Percentiles rank a stretch among this genome's conserved stretches.
Evolutionary conservation across 1,140 invertebrate genomes (phyloP).

Genomic region (Bombus superbus): DNA sequence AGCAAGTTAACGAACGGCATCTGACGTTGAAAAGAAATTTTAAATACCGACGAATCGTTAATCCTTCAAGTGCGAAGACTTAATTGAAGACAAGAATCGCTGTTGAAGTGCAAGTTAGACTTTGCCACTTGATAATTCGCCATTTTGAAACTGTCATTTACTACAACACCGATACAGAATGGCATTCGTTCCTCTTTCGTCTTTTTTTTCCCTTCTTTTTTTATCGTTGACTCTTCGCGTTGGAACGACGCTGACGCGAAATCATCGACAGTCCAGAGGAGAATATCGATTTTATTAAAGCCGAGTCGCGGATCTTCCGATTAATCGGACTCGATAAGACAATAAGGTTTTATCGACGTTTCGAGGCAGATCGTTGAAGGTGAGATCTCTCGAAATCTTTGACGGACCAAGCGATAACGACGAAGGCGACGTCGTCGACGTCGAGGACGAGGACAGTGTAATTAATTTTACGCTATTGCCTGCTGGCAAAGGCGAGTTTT

Average conservation of each 20-base stretch:
- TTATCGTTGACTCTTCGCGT: neutral
- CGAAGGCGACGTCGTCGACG: neutral
- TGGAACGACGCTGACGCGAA: neutral
- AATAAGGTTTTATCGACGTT: constrained; percentile 39
- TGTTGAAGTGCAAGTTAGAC: too few relatives aligned
- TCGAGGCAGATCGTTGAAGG: neutral
- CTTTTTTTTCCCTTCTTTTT: too few relatives aligned
- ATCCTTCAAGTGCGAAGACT: too few relatives aligned
- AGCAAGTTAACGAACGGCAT: too few relatives aligned
- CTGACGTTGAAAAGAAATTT: too few relatives aligned
- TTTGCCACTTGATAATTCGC: too few relatives aligned
- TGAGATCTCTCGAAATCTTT: constrained; percentile 15
- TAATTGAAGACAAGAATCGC: too few relatives aligned
- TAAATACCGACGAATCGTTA: too few relatives aligned
- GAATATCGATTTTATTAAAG: neutral
- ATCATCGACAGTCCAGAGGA: neutral
- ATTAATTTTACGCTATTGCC: constrained; percentile 57
- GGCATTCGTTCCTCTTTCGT: neutral
- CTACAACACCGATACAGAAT: neutral
- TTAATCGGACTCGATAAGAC: constrained; percentile 39
- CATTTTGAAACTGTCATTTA: too few relatives aligned
- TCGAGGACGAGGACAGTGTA: constrained; percentile 4
- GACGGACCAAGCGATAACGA: neutral
- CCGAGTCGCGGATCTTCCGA: neutral
- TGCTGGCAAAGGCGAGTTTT: constrained; percentile 46